These are phyloP conservation scores for Drosophila tripunctata DNA, from an alignment of 2,888 invertebrate genomes.

Conservation along the genomic window DNA sequence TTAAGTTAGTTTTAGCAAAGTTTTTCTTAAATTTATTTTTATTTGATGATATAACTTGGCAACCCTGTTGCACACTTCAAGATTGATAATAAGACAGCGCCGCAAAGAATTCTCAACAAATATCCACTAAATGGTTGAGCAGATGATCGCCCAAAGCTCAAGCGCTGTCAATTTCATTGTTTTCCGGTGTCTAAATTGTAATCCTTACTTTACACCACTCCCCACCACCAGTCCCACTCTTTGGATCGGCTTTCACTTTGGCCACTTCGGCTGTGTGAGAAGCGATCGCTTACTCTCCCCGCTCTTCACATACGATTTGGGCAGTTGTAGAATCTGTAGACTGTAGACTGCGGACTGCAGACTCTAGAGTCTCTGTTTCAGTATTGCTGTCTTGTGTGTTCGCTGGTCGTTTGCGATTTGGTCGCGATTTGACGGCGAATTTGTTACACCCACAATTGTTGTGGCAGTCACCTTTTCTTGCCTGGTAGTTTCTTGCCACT, in stretches of 20 bases:
- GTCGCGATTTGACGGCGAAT: conserved; percentile 57
- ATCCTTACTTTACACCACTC: conserved; percentile 37
- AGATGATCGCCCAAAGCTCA: conserved; percentile 74
- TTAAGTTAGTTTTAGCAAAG: too few relatives aligned
- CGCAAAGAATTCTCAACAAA: conserved; percentile 61
- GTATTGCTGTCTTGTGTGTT: conserved; percentile 42
- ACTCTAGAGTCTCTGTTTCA: conserved; percentile 2
- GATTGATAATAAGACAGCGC: conserved; percentile 59
- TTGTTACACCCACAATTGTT: conserved; percentile 83
- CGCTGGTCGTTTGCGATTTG: conserved; percentile 53
- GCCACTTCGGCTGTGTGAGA: conserved; percentile 50
- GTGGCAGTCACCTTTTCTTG: conserved; percentile 56
- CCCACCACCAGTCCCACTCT: background rate
- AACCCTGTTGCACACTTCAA: conserved; percentile 31
- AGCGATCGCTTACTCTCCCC: conserved; percentile 26
- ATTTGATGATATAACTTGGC: background rate
- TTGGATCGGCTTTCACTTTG: conserved; percentile 57
- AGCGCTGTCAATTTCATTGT: conserved; percentile 83
- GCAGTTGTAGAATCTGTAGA: conserved; percentile 7
- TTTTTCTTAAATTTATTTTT: too few relatives aligned
- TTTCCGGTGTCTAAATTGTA: conserved; percentile 84
- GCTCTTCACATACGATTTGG: conserved; percentile 57
- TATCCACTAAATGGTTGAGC: conserved; percentile 64
- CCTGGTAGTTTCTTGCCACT: conserved; percentile 54
- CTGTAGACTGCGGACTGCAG: background rate